These are phyloP conservation scores for Oryzias celebensis DNA, from an alignment of 2,113 vertebrate species.

Conservation along the genomic window DNA sequence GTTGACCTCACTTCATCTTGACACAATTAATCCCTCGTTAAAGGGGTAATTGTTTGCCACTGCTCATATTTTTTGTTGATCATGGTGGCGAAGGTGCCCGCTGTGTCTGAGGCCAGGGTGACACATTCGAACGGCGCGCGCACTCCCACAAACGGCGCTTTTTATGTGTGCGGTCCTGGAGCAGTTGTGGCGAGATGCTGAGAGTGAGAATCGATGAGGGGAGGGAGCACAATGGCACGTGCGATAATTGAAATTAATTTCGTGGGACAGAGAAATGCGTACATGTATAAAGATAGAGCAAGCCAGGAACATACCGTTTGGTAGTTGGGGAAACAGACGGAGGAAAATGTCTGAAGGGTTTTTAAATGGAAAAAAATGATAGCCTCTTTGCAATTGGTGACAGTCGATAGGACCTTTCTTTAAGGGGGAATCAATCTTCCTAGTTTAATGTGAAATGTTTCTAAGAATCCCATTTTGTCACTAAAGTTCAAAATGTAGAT, in stretches of 20 bases:
- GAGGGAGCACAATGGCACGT: constrained; percentile 55
- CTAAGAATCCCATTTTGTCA: constrained; percentile 43
- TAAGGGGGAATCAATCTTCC: constrained; percentile 57
- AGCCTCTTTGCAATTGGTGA: constrained; percentile 57
- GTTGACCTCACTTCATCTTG: constrained; percentile 77
- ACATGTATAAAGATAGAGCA: constrained; percentile 60
- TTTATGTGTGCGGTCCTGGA: constrained; percentile 24
- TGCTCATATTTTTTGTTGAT: constrained; percentile 81
- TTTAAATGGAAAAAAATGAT: constrained; percentile 60
- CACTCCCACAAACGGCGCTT: neutral
- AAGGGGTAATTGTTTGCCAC: constrained; percentile 78
- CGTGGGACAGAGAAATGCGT: constrained; percentile 69
- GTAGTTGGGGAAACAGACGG: constrained; percentile 16
- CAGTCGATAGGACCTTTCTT: constrained; percentile 58
- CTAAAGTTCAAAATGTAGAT: constrained; percentile 39
- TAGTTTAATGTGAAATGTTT: constrained; percentile 36
- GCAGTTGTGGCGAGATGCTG: constrained; percentile 41
- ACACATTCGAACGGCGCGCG: constrained; percentile 19
- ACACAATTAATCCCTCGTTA: constrained; percentile 82
- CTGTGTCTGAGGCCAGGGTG: constrained; percentile 39
- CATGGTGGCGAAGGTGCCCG: constrained; percentile 72
- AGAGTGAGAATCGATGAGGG: constrained; percentile 68
- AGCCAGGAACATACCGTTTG: constrained; percentile 30
- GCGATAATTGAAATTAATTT: constrained; percentile 80
- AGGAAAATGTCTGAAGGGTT: constrained; percentile 61